Base-by-base conservation (phyloP, 2,888 invertebrate species). In the Chamaedrilus cognettii region DNA sequence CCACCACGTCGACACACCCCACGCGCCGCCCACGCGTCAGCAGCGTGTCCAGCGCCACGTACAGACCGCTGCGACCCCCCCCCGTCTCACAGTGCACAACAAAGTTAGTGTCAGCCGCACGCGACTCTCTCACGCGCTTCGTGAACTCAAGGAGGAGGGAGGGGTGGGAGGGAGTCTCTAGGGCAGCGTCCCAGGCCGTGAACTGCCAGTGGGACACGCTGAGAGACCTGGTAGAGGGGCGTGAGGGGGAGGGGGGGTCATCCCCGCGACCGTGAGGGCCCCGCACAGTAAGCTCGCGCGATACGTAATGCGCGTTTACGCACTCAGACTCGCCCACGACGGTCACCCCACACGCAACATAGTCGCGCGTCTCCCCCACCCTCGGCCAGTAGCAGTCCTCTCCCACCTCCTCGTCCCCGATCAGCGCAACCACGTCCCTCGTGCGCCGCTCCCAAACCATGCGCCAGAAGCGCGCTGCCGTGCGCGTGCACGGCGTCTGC, bases 41-140 rank as follows among this genome's bases (percentile, higher is more conserved):
- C 5, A 74, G 68, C 7, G 63, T 49, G 35, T 70, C 69, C 15
- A 73, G 26, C 15, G 72, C 72, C 7, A 74, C 19, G 55, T 60
- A 74, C n/a, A 70, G 5, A 1, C 74, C 74, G 56, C 70, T 68
- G 5, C 72, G 65, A 5, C 74, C 72, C 11, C 60, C 67, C 4
- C 71, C 74, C 32, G 23, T 23, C 19, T 70, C 64, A 50, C 72
- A 74, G 51, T 74, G 74, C 28, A 73, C 69, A 42, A 70, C 30
- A 23, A 65, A 28, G 50, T 49, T 30, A n/a, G 26, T 2, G 19
- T 50, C 32, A 15, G 31, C 33, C 3, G 26, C n/a, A 15, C 57
- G 35, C 32, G 33, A 42, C 26, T 68, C 56, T n/a, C 60, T 55
- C 15, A 65, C 35, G 5, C 65, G 52, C 28, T 50, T 35, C n/a